Conservation (phyloP, 2,113 vertebrate genomes). For the Coryphaenoides rupestris region DNA sequence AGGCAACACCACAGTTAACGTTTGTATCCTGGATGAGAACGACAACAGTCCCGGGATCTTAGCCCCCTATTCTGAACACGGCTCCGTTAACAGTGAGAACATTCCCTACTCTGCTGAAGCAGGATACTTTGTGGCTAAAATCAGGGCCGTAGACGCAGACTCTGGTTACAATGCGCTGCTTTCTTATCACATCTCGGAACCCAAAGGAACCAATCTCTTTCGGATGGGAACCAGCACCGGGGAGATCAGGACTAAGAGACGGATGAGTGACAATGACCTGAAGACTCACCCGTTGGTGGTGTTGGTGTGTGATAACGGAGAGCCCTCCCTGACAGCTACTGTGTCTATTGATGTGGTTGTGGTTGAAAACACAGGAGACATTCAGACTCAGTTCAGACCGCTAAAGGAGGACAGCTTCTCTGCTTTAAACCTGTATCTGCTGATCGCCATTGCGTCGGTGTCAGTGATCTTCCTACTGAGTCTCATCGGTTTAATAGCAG, state of each 20-base stretch:
- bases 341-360: constrained; percentile 72
- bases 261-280: no score
- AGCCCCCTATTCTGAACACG: constrained; percentile 69
- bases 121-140: no score
- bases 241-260: no score
- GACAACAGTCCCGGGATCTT: neutral
- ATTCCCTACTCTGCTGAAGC: constrained; percentile 70
- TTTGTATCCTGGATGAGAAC: neutral
- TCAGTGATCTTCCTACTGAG: no score
- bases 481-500: no score
- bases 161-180: no score
- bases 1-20: neutral
- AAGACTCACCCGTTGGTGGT: no score
- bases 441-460: constrained; percentile 46
- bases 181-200: no score
- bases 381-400: constrained; percentile 37
- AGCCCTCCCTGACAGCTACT: no score
- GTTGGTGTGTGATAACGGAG: no score
- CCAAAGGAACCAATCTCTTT: constrained; percentile 51
- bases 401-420: constrained; percentile 40
- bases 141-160: no score
- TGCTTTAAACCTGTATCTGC: constrained; percentile 8
- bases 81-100: constrained; percentile 41
- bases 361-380: constrained; percentile 61
- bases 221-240: constrained; percentile 47